A percentile compares a stretch with the other conserved stretches of the same genome.
Evolutionary conservation across 2,113 vertebrate species (phyloP).

Genomic region (Gracilinanus agilis): DNA sequence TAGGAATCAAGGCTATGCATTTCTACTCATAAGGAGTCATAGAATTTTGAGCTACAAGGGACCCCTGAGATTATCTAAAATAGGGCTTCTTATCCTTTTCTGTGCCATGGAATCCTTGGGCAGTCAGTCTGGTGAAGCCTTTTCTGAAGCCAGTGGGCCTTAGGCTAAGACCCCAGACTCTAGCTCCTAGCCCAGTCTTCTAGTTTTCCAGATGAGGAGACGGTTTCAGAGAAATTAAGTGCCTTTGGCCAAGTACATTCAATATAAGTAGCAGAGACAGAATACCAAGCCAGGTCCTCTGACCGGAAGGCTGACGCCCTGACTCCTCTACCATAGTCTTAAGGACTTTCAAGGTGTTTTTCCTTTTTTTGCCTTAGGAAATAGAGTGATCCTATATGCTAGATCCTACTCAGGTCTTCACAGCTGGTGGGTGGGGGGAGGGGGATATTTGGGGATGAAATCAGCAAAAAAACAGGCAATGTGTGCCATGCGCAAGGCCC

Average conservation of each 20-base stretch:
- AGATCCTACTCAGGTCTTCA: neutral
- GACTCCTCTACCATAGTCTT: neutral
- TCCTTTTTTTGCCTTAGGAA: neutral
- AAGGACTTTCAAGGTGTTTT: neutral
- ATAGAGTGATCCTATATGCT: neutral
- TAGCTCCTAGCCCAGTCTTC: neutral
- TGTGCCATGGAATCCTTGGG: neutral
- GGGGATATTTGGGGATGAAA: neutral
- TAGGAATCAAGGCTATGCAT: neutral
- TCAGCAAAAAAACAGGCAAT: neutral
- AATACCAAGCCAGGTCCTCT: neutral
- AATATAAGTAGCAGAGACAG: neutral
- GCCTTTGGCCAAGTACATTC: neutral
- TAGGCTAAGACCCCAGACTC: no score
- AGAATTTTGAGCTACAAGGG: neutral
- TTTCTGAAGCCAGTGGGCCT: neutral
- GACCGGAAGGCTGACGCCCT: neutral
- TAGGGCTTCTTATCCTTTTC: neutral
- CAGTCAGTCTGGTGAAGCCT: neutral
- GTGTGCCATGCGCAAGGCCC: neutral
- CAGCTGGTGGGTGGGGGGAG: neutral
- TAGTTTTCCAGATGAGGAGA: neutral
- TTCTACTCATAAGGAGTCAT: neutral
- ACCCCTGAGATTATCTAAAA: neutral
- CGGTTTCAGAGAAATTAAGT: neutral